Percentiles rank a stretch among this genome's conserved stretches.
Conservation (phyloP, 1,140 invertebrate species). For the Drosophila tani region DNA sequence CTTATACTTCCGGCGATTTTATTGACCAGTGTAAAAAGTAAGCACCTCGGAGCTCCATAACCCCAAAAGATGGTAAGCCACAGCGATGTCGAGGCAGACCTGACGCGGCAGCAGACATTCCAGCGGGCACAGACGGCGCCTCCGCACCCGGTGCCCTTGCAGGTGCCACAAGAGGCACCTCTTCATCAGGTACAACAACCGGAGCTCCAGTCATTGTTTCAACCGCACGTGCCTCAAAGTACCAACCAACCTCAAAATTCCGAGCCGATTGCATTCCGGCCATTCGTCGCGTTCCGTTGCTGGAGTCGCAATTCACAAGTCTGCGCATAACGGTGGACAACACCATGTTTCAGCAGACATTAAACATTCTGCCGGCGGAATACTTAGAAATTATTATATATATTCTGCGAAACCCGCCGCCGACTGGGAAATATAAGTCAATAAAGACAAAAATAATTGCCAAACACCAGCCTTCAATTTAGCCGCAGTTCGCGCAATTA, state of each 20-base stretch:
- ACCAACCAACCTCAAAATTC: background rate
- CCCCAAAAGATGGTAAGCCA: background rate
- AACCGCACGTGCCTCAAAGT: background rate
- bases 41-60: background rate
- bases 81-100: background rate
- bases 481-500: background rate
- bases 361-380: background rate
- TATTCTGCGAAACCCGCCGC: background rate
- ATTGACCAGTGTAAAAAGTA: too few relatives aligned
- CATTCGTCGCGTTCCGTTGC: background rate
- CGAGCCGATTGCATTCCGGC: too few relatives aligned
- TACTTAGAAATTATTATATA: background rate
- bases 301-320: background rate
- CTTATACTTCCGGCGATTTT: too few relatives aligned
- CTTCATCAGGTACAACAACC: background rate
- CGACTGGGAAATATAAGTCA: too few relatives aligned
- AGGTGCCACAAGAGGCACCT: background rate
- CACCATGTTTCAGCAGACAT: background rate
- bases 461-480: background rate
- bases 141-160: background rate
- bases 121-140: too few relatives aligned
- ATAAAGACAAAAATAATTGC: too few relatives aligned
- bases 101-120: background rate
- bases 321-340: background rate
- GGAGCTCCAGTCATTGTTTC: too few relatives aligned